These are phyloP conservation scores for Laupala kohalensis DNA, from an alignment of 1,140 invertebrate genomes.

Conservation along the genomic window DNA sequence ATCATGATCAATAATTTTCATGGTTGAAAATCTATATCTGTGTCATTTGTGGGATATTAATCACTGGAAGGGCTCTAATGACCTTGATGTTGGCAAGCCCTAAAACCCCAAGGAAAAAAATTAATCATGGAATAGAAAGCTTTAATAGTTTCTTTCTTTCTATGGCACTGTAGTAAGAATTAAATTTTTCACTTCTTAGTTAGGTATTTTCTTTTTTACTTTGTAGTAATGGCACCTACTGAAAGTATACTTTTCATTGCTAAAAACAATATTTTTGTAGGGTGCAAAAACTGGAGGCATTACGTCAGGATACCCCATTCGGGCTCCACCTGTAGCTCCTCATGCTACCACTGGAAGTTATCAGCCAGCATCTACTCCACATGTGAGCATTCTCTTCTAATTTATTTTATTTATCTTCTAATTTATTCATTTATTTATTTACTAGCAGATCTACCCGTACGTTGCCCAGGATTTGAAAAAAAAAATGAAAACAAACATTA, in stretches of 20 bases:
- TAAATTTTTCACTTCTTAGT: neutral
- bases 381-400: conserved; percentile 6
- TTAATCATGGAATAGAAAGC: too few species aligned
- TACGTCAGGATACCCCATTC: conserved; percentile 39
- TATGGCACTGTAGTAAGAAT: too few species aligned
- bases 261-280: too few species aligned
- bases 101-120: too few species aligned
- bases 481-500: neutral
- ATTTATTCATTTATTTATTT: neutral
- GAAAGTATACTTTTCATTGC: neutral
- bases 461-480: neutral
- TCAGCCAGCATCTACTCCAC: conserved; percentile 9
- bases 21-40: too few species aligned
- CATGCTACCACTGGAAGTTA: conserved; percentile 21
- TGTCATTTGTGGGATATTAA: too few species aligned
- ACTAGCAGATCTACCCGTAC: too few species aligned
- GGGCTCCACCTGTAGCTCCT: conserved; percentile 23
- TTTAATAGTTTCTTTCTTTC: too few species aligned
- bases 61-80: too few species aligned
- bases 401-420: neutral
- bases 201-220: neutral
- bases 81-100: too few species aligned
- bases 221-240: neutral
- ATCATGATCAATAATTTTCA: too few species aligned
- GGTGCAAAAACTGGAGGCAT: conserved; percentile 38